Base-by-base conservation (phyloP, 2,113 vertebrate genomes). In the Sphaerodactylus townsendi region DNA sequence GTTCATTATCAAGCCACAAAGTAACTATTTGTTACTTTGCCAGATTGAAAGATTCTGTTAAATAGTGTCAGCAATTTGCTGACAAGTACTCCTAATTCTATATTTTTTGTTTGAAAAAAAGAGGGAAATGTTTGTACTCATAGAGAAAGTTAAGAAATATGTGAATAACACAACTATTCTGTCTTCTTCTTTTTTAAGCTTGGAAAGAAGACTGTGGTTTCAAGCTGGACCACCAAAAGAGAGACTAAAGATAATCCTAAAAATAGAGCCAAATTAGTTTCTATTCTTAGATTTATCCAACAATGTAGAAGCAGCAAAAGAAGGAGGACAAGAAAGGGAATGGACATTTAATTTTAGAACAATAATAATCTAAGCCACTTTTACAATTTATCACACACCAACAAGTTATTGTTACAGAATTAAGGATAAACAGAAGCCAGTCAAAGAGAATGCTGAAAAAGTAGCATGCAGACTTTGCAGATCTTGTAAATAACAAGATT, bases 231-330 rank as follows among this genome's bases (percentile, higher is more conserved):
- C 90, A 95, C 92, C 88, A 91, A 92, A 94, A 93, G 88, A 86
- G 92, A 94, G 91, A 89, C 91, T 93, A 89, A 94, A 93, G 82
- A 92, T 50, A 93, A 80, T 62, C 56, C 83, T 91, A 89, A 88
- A 79, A 91, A 88, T 70, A 86, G 21, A 91, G 48, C 85, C 53
- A 91, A 91, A 93, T 53, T 79, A 80, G 83, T 90, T 94, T 87
- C 77, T 87, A 93, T 93, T 93, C 83, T 79, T 92, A 90, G 87
- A 79, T 69, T 53, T 79, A 89, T 82, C 39, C 6, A 79, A 81
- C 65, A 70, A 78, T 23, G 44, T 41, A 53, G 50, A 84, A 84
- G 53, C 37, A 77, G 65, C 28, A 88, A 89, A 89, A 69, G 76
- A 73, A 92, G 83, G 33, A 72, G 86, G 88, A 86, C 48, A 33